These are phyloP conservation scores for Formica aserva DNA, from an alignment of 2,888 invertebrate species.

Conservation along the genomic window DNA sequence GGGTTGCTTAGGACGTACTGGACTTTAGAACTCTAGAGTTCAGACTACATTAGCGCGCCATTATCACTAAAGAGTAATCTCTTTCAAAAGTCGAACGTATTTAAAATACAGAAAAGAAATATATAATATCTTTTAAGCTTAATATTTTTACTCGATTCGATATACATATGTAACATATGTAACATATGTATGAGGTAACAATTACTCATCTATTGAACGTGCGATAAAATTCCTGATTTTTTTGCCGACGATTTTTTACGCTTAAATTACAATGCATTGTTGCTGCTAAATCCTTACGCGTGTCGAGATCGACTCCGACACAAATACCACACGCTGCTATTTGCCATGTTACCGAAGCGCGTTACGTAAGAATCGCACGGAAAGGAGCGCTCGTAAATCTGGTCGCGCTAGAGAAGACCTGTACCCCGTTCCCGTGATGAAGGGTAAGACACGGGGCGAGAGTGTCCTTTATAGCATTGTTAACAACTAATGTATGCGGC, in stretches of 20 bases:
- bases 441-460: slow-evolving; percentile 78
- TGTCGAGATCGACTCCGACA: not conserved
- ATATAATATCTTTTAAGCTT: slow-evolving; percentile 1
- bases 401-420: slow-evolving; percentile 66
- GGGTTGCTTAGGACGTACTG: slow-evolving; percentile 79
- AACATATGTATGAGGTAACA: not conserved
- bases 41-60: slow-evolving; percentile 60
- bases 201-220: not conserved
- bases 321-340: slow-evolving; percentile 49
- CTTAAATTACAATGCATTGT: not conserved
- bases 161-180: not conserved
- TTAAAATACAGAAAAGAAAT: slow-evolving; percentile 8
- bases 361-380: slow-evolving; percentile 81
- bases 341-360: slow-evolving; percentile 67
- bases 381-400: slow-evolving; percentile 82
- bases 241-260: not conserved
- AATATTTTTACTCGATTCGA: not conserved
- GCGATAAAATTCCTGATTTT: not conserved
- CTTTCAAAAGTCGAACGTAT: not conserved
- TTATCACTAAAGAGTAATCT: slow-evolving; percentile 62
- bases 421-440: slow-evolving; percentile 44
- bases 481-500: slow-evolving; percentile 86
- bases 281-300: not conserved
- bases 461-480: slow-evolving; percentile 86
- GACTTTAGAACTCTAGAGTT: slow-evolving; percentile 61